These are phyloP conservation scores for Penaeus indicus DNA, from an alignment of 1,140 invertebrate genomes.

Conservation along the genomic window DNA sequence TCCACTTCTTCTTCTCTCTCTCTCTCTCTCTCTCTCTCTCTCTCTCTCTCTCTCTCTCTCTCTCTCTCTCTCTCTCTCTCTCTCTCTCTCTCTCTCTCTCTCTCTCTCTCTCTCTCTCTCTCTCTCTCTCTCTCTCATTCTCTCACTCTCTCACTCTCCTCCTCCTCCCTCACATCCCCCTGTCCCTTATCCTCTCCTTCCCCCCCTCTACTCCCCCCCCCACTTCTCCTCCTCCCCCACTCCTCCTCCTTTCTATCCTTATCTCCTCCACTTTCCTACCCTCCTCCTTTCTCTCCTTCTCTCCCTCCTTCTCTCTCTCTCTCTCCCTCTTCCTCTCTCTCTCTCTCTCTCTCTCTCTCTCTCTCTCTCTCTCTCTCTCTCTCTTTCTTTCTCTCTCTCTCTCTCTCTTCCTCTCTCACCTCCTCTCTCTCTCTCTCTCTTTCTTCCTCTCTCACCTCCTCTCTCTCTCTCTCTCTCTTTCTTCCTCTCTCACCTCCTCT, in stretches of 20 bases:
- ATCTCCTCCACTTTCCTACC: not conserved
- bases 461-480: not conserved
- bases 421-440: constrained; percentile 9
- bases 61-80: too few species aligned
- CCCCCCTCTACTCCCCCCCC: not conserved
- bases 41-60: too few species aligned
- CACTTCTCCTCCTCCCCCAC: not conserved
- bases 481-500: not conserved
- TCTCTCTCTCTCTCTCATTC: not conserved
- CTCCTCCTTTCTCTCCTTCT: not conserved
- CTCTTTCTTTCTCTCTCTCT: not conserved
- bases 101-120: constrained; percentile 35
- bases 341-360: not conserved
- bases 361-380: not conserved
- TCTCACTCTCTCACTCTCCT: not conserved
- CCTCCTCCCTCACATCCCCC: constrained; percentile 3
- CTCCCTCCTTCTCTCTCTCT: not conserved
- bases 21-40: too few species aligned
- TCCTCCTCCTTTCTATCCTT: not conserved
- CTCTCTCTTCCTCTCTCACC: not conserved
- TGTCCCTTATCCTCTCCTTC: not conserved
- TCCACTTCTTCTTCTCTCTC: too few species aligned
- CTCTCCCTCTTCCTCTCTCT: not conserved
- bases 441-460: not conserved
- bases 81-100: not conserved